Conservation (phyloP, 2,797 vertebrate genomes). For the Scolopax bukidnonensis region DNA sequence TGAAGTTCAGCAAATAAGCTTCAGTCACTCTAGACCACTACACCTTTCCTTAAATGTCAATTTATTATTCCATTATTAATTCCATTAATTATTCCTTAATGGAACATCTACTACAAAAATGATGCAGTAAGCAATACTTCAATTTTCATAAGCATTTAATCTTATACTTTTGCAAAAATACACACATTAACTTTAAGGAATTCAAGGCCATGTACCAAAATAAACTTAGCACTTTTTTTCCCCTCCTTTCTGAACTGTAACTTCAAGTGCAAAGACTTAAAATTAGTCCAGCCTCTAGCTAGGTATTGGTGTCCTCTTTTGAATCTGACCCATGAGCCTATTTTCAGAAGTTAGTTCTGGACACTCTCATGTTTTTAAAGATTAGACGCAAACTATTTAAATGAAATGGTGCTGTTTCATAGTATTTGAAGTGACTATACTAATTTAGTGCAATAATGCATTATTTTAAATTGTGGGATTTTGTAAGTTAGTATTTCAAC, state of each 20-base stretch:
- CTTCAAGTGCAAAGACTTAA: not conserved
- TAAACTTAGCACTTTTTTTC: not conserved
- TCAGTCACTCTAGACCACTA: not conserved
- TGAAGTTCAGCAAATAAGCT: not conserved
- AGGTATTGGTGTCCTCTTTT: fast-evolving
- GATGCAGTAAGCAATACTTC: not conserved
- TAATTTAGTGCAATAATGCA: not conserved
- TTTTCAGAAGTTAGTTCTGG: not conserved
- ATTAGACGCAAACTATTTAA: not conserved
- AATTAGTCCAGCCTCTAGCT: not conserved
- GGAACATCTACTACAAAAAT: not conserved
- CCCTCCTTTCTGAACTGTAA: not conserved
- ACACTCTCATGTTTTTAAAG: not conserved
- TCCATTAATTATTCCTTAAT: not conserved
- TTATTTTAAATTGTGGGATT: not conserved
- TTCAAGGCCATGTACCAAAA: not conserved
- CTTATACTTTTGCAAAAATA: not conserved
- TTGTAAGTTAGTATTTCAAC: constrained; percentile 28
- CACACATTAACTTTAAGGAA: not conserved
- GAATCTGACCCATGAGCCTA: not conserved
- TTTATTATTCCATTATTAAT: not conserved
- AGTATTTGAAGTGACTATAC: not conserved
- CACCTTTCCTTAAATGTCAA: not conserved
- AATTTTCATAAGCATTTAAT: not conserved
- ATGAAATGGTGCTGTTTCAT: not conserved